Evolutionary conservation across 1,140 invertebrate species (phyloP).

Genomic region (Mactra quadrangularis): DNA sequence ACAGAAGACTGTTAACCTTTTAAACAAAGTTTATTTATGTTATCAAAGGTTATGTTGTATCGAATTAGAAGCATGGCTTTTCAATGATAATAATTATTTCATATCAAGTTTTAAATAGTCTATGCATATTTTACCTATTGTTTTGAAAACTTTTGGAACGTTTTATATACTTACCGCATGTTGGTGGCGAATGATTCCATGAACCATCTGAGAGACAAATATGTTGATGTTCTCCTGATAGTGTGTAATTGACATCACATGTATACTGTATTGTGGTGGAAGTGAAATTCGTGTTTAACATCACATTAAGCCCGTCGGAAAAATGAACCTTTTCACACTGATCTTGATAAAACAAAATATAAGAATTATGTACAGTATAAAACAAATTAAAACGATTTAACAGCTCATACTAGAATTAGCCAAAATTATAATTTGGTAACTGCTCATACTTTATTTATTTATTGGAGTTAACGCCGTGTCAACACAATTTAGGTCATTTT

Average conservation of each 20-base stretch:
- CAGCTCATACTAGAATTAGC: no score
- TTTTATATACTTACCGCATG: slow-evolving; percentile 34
- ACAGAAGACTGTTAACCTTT: not conserved
- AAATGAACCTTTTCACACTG: no score
- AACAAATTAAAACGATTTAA: no score
- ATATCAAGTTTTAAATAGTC: not conserved
- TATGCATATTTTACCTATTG: not conserved
- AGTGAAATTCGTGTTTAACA: slow-evolving; percentile 17
- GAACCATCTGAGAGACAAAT: slow-evolving; percentile 19
- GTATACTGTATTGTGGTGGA: slow-evolving; percentile 10
- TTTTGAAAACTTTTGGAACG: not conserved
- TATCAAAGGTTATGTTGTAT: not conserved
- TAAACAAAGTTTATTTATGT: not conserved
- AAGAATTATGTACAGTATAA: no score
- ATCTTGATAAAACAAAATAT: no score
- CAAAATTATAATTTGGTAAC: no score
- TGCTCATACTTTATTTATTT: no score
- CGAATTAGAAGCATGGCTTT: not conserved
- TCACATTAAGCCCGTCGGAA: no score
- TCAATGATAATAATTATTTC: not conserved
- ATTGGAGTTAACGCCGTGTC: no score
- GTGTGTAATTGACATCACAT: slow-evolving; percentile 13
- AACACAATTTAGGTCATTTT: no score
- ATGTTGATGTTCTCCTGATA: slow-evolving; percentile 2
- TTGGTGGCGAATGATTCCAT: not conserved